A percentile compares a stretch with the other conserved stretches of the same genome.
Evolutionary conservation across 2,797 vertebrate species (phyloP).

Genomic region (Liasis olivaceus): DNA sequence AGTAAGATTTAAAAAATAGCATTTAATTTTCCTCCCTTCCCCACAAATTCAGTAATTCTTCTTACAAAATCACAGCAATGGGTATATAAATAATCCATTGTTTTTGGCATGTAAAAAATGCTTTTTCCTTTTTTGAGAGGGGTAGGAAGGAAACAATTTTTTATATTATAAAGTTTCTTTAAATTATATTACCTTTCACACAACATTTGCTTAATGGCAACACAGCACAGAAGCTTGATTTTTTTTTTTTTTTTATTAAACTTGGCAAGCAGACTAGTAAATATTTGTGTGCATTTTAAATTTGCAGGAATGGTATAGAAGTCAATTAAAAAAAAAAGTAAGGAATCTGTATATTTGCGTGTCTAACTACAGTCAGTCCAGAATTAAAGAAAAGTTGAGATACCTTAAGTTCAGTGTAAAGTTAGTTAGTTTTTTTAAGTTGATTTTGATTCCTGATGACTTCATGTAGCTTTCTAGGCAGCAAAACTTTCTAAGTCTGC

Average conservation of each 20-base stretch:
- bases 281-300: too few species aligned
- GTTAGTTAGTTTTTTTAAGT: neutral
- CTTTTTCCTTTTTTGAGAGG: neutral
- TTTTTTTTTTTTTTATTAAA: neutral
- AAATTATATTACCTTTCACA: neutral
- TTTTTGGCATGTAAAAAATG: neutral
- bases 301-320: too few species aligned
- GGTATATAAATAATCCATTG: neutral
- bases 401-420: neutral
- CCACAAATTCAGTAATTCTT: neutral
- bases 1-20: neutral
- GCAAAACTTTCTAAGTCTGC: neutral
- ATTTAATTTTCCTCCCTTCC: neutral
- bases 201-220: neutral
- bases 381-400: neutral
- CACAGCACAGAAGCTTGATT: neutral
- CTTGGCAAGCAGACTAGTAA: neutral
- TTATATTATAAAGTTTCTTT: neutral
- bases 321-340: too few species aligned
- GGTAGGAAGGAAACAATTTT: neutral
- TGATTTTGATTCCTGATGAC: neutral
- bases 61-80: neutral
- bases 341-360: too few species aligned
- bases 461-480: neutral
- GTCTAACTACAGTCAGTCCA: too few species aligned